phyloP scores from a whole-genome alignment of 2,888 invertebrate species.

The Harpagoxenus sublaevis region DNA sequence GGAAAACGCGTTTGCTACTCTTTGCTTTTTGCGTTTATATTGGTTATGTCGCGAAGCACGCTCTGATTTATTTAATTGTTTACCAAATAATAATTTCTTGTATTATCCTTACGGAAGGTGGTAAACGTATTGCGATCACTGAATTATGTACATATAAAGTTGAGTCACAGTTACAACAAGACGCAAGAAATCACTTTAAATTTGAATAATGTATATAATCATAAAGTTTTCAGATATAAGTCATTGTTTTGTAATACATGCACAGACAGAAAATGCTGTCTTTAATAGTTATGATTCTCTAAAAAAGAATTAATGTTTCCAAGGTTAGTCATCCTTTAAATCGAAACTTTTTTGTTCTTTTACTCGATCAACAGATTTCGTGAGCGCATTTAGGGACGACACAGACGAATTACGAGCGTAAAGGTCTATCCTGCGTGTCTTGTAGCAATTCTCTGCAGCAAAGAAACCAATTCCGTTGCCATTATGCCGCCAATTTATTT shows the following conservation, averaged over 20 bases:
- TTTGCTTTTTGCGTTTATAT: constrained; percentile 1
- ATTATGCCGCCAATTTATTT: constrained; percentile 45
- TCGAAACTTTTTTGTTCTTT: constrained; percentile 1
- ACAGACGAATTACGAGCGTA: constrained; percentile 37
- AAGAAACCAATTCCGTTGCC: constrained; percentile 39
- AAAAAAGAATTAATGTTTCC: background rate
- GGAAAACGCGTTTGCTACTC: constrained; percentile 21
- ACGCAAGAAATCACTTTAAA: background rate
- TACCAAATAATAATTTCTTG: background rate
- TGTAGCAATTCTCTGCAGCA: constrained; percentile 41
- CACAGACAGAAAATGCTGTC: background rate
- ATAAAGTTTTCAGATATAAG: background rate
- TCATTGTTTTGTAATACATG: constrained; percentile 3
- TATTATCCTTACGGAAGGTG: constrained; percentile 18
- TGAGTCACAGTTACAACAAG: too few relatives aligned
- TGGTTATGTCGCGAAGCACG: constrained; percentile 36
- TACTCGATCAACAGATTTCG: background rate
- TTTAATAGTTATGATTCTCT: background rate
- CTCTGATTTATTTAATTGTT: constrained; percentile 8
- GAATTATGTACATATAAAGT: background rate
- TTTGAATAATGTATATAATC: background rate
- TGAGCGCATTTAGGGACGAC: constrained; percentile 30
- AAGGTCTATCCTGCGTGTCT: constrained; percentile 36
- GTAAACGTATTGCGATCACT: background rate
- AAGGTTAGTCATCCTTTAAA: background rate